Base-by-base conservation (phyloP, 2,113 vertebrate species). In the Notothenia rossii region DNA sequence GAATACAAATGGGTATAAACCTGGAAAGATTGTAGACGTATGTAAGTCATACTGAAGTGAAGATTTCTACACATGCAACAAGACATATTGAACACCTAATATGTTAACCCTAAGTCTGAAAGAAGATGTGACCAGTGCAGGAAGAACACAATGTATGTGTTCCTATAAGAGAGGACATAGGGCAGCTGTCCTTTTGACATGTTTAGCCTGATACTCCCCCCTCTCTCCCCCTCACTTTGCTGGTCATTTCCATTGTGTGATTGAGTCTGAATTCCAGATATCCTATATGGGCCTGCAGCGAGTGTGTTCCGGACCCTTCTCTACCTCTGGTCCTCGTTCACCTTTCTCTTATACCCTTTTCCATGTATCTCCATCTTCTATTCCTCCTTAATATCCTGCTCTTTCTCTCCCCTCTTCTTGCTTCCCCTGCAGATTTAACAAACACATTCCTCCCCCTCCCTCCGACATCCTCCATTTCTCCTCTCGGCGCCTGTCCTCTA, bases 161-260 rank as follows among this genome's bases (percentile, higher is more conserved):
- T 45, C 43, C 9, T 40, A 25, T 29, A 78, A 71, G 29, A 4
- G 53, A 58, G 54, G 48, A 90, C 82, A 79, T 68, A 82, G 49
- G 36, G 29, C 62, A 65, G 73, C 81, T n/a, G 78, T 82, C 59
- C 76, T 77, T 60, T 11, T 45, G 36, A 72, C 62, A 83, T 77
- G 51, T 83, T 76, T 66, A 60, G 75, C 61, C 50, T 40, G 36
- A 40, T 40, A 40, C 36, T 18, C 75, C 78, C 62, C 50, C 10
- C 5, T 20, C 4, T 29, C 15, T 6, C 17, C 53, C 53, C 56
- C 73, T 36, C 46, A 25, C 68, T 40, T 18, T 10, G 70, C 54
- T 88, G 68, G 82, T 88, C 49, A 89, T 92, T 92, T 92, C 91
- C 89, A 66, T 77, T 82, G 71, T 36, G 29, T 82, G 83, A 88